Conservation (phyloP, 2,113 vertebrate species). For the Crotophaga sulcirostris region DNA sequence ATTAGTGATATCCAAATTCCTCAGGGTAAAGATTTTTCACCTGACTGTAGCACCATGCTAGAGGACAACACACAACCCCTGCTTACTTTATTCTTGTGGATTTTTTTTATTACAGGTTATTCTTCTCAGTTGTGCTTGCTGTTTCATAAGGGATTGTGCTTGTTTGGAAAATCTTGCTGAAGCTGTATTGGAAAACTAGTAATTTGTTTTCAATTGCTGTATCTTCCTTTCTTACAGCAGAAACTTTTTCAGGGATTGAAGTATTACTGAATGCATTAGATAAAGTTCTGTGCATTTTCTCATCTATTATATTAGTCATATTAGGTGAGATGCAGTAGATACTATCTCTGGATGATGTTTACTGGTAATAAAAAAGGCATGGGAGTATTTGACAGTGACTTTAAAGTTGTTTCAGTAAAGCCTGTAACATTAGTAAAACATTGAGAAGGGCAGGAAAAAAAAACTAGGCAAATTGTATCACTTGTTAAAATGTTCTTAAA, state of each 20-base stretch:
- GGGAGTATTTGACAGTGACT: background rate
- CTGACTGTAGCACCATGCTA: accelerated
- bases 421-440: background rate
- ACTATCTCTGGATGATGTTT: background rate
- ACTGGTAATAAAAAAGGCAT: background rate
- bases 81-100: background rate
- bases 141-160: background rate
- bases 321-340: background rate
- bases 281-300: background rate
- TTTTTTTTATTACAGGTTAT: background rate
- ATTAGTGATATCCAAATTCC: background rate
- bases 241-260: background rate
- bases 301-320: background rate
- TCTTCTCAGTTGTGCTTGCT: background rate
- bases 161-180: background rate
- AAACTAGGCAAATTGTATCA: background rate
- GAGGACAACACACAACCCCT: background rate
- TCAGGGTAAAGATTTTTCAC: background rate
- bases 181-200: background rate
- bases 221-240: background rate
- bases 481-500: background rate
- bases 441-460: background rate
- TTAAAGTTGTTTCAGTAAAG: background rate
- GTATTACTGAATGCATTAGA: background rate
- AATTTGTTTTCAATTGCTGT: background rate